A percentile compares a stretch with the other conserved stretches of the same genome.
Evolutionary conservation across 2,888 invertebrate genomes (phyloP).

Genomic region (Chrysina gloriosa): DNA sequence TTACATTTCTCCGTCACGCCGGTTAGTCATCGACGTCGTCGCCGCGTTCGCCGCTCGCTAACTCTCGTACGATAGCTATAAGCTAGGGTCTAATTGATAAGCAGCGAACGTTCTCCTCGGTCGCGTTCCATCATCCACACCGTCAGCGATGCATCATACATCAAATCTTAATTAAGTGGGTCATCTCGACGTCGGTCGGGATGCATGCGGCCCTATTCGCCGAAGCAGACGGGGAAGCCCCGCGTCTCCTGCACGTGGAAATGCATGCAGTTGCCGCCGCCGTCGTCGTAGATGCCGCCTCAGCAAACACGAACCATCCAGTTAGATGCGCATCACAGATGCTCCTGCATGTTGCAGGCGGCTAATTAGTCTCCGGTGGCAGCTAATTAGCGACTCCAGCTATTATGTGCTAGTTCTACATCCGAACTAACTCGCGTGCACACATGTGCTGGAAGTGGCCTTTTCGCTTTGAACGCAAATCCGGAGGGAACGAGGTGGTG

Average conservation of each 20-base stretch:
- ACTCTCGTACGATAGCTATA: not conserved
- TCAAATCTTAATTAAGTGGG: conserved; percentile 35
- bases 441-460: conserved; percentile 40
- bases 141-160: conserved; percentile 24
- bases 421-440: conserved; percentile 26
- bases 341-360: conserved; percentile 44
- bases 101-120: conserved; percentile 2
- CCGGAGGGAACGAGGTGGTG: not conserved
- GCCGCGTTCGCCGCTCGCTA: not conserved
- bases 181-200: conserved; percentile 8
- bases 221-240: too few species aligned
- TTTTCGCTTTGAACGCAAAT: conserved; percentile 24
- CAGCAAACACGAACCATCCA: conserved; percentile 40
- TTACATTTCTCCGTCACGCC: not conserved
- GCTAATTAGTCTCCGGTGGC: conserved; percentile 52
- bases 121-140: conserved; percentile 18
- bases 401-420: conserved; percentile 42
- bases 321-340: conserved; percentile 41
- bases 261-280: not conserved
- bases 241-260: conserved; percentile 1
- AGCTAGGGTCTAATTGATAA: conserved; percentile 26
- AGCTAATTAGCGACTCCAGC: conserved; percentile 50
- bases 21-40: not conserved
- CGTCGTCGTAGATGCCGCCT: conserved; percentile 24
- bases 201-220: too few species aligned